phyloP scores from a whole-genome alignment of 2,888 invertebrate genomes.

The Conomelus anceps region DNA sequence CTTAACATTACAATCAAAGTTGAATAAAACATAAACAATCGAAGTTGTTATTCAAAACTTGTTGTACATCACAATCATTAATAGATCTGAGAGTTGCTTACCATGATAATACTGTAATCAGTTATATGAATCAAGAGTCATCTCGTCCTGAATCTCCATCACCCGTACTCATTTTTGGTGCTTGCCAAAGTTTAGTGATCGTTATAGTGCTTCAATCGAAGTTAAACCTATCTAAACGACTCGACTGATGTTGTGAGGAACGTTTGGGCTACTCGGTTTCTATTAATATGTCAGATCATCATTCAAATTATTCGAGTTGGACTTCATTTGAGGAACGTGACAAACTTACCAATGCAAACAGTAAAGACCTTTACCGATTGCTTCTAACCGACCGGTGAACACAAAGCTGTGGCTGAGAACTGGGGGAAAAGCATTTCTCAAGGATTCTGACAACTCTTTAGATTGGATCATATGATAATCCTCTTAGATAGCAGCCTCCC shows the following conservation, averaged over 20 bases:
- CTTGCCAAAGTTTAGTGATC: not conserved
- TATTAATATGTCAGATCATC: not conserved
- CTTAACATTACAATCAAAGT: too few relatives aligned
- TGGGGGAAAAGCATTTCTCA: conserved; percentile 11
- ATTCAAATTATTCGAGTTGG: not conserved
- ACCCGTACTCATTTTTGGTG: too few relatives aligned
- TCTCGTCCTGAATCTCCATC: too few relatives aligned
- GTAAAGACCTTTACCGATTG: not conserved
- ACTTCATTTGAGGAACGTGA: not conserved
- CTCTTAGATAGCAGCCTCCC: conserved; percentile 2
- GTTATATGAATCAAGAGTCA: too few relatives aligned
- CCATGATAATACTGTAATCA: too few relatives aligned
- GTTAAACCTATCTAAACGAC: not conserved
- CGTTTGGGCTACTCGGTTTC: not conserved
- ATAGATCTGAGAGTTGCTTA: too few relatives aligned
- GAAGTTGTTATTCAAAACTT: too few relatives aligned
- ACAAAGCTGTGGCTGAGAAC: not conserved
- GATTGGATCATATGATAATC: conserved; percentile 18
- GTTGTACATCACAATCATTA: too few relatives aligned
- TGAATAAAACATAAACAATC: too few relatives aligned
- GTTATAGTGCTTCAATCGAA: not conserved
- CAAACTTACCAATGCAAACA: not conserved
- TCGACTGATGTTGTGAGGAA: not conserved
- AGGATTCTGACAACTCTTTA: conserved; percentile 15
- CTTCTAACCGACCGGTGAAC: not conserved